Percentiles rank a stretch among this genome's conserved stretches.
These are phyloP conservation scores for Ianthella basta DNA, from an alignment of 37 sponge, comb jelly and placozoan species.

Conservation along the genomic window DNA sequence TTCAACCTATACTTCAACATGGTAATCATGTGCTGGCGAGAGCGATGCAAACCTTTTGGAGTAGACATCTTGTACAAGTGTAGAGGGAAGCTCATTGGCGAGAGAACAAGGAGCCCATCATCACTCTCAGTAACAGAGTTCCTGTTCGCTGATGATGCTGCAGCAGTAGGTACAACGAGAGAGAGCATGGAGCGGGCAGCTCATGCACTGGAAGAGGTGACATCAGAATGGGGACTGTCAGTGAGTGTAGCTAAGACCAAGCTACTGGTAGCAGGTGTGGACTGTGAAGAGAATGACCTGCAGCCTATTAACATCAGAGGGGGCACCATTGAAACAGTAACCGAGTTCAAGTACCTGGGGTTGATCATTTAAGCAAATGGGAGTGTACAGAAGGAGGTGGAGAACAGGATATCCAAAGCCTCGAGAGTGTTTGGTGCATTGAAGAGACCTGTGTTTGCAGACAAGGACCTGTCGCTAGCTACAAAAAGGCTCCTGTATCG, in stretches of 20 bases:
- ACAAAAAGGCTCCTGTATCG: conserved; percentile 31
- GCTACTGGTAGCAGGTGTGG: background rate
- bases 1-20: conserved; percentile 53
- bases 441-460: conserved; percentile 14
- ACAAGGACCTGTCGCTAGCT: background rate
- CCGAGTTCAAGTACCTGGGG: conserved; percentile 52
- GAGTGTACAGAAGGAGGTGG: conserved; percentile 23
- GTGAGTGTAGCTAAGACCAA: conserved; percentile 24
- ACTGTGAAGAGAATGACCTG: background rate
- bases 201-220: background rate
- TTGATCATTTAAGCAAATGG: conserved; percentile 25
- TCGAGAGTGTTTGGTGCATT: conserved; percentile 41
- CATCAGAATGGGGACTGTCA: conserved; percentile 34
- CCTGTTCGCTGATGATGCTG: background rate
- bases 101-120: conserved; percentile 1
- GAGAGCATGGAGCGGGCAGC: conserved; percentile 35
- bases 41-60: background rate
- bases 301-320: conserved; percentile 4
- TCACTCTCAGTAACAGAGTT: background rate
- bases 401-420: conserved; percentile 30
- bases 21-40: conserved; percentile 12
- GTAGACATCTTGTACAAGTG: conserved; percentile 28
- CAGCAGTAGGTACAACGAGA: conserved; percentile 6
- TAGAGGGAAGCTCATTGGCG: conserved; percentile 43
- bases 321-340: conserved; percentile 41